Evolutionary conservation across 2,888 invertebrate species (phyloP).

Genomic region (Dynastes tityus): DNA sequence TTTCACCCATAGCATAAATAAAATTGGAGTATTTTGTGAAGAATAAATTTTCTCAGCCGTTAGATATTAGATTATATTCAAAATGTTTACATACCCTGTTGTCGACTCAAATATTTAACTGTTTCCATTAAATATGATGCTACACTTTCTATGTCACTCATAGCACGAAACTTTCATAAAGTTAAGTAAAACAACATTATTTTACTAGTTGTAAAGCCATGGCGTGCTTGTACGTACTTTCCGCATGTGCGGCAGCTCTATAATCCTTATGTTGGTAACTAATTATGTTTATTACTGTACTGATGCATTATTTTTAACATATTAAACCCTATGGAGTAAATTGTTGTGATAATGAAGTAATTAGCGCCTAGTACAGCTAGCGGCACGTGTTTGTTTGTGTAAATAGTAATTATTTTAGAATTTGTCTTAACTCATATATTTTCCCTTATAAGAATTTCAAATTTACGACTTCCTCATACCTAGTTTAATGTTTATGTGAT

Average conservation of each 20-base stretch:
- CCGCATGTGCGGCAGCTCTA: slow-evolving; percentile 9
- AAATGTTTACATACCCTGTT: no score
- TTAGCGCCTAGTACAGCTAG: background rate
- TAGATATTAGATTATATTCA: background rate
- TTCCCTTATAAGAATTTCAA: slow-evolving; percentile 10
- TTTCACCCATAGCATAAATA: no score
- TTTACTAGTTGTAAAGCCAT: slow-evolving; percentile 2
- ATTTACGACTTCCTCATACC: slow-evolving; percentile 2
- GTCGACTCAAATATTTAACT: no score
- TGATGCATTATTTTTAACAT: slow-evolving; percentile 19
- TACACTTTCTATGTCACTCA: slow-evolving; percentile 24
- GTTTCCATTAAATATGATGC: slow-evolving; percentile 15
- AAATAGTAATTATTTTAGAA: slow-evolving; percentile 34
- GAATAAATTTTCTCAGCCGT: background rate
- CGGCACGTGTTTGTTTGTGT: slow-evolving; percentile 7
- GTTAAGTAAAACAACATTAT: slow-evolving; percentile 16
- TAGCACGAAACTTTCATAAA: slow-evolving; percentile 1
- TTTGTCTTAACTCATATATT: slow-evolving; percentile 24
- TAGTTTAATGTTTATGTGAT: no score
- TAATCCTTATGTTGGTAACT: slow-evolving; percentile 4
- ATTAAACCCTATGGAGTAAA: slow-evolving; percentile 22
- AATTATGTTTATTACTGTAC: slow-evolving; percentile 28
- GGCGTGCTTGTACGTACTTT: slow-evolving; percentile 6
- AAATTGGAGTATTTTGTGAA: background rate
- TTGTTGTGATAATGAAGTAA: slow-evolving; percentile 17